Conservation (phyloP, 2,113 vertebrate genomes). For the Trachemys scripta region DNA sequence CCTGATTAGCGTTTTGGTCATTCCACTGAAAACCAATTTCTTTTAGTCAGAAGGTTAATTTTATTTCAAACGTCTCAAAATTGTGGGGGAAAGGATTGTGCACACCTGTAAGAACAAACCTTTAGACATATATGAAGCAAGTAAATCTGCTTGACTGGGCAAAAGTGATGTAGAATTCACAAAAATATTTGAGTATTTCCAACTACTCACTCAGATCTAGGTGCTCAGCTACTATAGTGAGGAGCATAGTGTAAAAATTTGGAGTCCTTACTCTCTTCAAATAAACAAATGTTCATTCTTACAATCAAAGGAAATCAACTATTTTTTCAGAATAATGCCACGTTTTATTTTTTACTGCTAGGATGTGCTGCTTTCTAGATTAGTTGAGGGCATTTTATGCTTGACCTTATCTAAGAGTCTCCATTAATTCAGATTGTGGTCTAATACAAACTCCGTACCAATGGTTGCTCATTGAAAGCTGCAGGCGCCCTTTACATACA, state of each 20-base stretch:
- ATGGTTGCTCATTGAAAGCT: rapidly evolving
- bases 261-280: constrained; percentile 20
- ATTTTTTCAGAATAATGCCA: constrained; percentile 19
- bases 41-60: background rate
- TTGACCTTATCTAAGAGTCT: background rate
- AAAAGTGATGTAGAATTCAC: constrained; percentile 19
- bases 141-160: background rate
- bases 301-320: constrained; percentile 20
- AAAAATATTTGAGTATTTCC: too few species aligned
- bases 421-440: background rate
- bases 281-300: constrained; percentile 42
- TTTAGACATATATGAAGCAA: background rate
- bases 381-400: background rate
- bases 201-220: background rate
- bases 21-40: background rate
- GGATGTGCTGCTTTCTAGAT: background rate
- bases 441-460: background rate
- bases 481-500: background rate
- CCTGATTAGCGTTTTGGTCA: background rate
- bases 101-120: background rate
- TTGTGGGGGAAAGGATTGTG: too few species aligned
- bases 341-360: background rate
- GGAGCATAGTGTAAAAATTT: constrained; percentile 16
- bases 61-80: background rate
- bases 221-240: background rate